A percentile compares a stretch with the other conserved stretches of the same genome.
Conservation (phyloP, 2,797 vertebrate species). For the Chaetodon trifasciatus region DNA sequence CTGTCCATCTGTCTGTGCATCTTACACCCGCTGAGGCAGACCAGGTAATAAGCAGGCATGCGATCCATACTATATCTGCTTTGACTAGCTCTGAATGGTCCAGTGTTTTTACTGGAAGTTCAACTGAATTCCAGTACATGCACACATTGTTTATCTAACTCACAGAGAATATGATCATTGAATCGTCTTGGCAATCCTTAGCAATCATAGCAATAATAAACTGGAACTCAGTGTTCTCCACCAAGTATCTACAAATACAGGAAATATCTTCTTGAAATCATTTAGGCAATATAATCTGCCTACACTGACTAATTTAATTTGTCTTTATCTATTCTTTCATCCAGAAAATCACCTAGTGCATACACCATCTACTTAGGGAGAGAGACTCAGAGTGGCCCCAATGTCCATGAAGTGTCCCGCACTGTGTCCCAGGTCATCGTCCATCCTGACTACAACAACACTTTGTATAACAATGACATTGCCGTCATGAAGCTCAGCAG, state of each 20-base stretch:
- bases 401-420: constrained; percentile 51
- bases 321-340: not conserved
- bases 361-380: constrained; percentile 74
- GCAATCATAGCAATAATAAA: not conserved
- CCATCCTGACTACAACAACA: constrained; percentile 71
- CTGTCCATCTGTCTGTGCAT: not conserved
- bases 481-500: constrained; percentile 77
- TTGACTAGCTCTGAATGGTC: not conserved
- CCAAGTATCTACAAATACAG: not conserved
- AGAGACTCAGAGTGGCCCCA: constrained; percentile 64
- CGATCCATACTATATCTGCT: not conserved
- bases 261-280: not conserved
- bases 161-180: not conserved
- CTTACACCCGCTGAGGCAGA: not conserved
- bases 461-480: constrained; percentile 66
- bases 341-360: rapidly evolving
- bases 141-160: not conserved
- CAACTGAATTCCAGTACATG: not conserved
- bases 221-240: not conserved
- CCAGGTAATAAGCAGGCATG: too few relatives aligned
- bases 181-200: not conserved
- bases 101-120: not conserved
- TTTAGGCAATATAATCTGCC: not conserved
- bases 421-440: constrained; percentile 53
- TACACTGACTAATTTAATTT: not conserved